Conservation (phyloP, 2,113 vertebrate genomes). For the Vimba vimba region DNA sequence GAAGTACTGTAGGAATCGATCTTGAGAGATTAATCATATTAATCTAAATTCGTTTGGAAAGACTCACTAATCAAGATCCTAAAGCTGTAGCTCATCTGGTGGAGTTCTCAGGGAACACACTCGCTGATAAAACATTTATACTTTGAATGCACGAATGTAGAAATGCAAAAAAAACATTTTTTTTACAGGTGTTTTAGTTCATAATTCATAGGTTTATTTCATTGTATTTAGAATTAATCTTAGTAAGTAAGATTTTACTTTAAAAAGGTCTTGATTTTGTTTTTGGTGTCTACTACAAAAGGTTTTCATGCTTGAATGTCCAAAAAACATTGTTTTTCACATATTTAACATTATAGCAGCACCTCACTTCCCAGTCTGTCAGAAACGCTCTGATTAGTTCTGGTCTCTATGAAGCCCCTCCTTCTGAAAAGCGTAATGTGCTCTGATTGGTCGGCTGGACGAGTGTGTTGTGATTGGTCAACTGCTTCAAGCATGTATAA, state of each 20-base stretch:
- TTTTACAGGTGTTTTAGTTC: not conserved
- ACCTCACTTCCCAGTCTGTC: too few species aligned
- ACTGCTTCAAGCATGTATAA: too few species aligned
- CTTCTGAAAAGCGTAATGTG: too few species aligned
- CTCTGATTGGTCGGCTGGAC: too few species aligned
- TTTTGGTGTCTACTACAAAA: too few species aligned
- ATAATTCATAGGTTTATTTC: not conserved
- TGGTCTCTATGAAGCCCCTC: too few species aligned
- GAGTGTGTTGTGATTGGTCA: too few species aligned
- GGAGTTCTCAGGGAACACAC: not conserved
- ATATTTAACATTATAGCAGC: too few species aligned
- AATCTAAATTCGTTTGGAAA: not conserved
- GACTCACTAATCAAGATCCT: not conserved
- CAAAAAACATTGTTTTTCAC: too few species aligned
- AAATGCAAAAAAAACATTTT: not conserved
- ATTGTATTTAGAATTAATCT: not conserved
- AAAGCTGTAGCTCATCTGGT: not conserved
- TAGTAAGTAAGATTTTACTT: not conserved
- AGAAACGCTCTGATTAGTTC: too few species aligned
- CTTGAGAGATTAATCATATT: not conserved
- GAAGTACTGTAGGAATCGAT: not conserved
- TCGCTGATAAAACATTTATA: not conserved
- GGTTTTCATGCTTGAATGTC: too few species aligned
- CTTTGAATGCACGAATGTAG: not conserved
- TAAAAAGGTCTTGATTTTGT: too few species aligned